Evolutionary conservation across 2,888 invertebrate genomes (phyloP).

Genomic region (Drosophila mercatorum): DNA sequence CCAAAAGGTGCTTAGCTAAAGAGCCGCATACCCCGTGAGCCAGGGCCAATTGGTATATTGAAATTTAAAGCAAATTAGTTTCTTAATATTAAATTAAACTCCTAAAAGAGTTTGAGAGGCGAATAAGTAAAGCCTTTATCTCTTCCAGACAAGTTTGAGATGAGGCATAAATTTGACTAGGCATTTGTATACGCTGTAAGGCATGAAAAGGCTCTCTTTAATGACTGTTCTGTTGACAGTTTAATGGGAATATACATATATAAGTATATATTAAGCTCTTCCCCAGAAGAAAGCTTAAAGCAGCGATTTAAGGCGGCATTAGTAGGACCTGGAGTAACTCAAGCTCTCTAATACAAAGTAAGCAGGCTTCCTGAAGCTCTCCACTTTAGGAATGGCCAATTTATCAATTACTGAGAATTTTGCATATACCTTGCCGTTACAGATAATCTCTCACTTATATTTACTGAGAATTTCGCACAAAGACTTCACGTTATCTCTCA

Average conservation of each 20-base stretch:
- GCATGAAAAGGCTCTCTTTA: no score
- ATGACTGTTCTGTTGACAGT: no score
- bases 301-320: no score
- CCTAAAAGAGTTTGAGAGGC: no score
- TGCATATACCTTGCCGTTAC: background rate
- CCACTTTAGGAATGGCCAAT: background rate
- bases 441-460: background rate
- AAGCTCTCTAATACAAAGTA: no score
- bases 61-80: conserved; percentile 1
- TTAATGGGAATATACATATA: background rate
- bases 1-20: conserved; percentile 6
- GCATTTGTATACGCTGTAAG: no score
- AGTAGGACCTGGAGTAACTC: no score
- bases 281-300: no score
- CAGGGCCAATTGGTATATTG: background rate
- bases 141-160: background rate
- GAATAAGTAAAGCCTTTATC: background rate
- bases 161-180: background rate
- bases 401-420: background rate
- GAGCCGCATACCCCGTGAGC: background rate
- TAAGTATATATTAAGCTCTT: no score
- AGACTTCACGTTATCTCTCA: background rate
- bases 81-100: background rate
- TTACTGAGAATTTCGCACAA: background rate
- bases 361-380: no score